Percentiles rank a stretch among this genome's conserved stretches.
These are phyloP conservation scores for Hydractinia symbiolongicarpus DNA, from an alignment of 30 jellyfish, hydroid and myxozoan genomes.

Conservation along the genomic window DNA sequence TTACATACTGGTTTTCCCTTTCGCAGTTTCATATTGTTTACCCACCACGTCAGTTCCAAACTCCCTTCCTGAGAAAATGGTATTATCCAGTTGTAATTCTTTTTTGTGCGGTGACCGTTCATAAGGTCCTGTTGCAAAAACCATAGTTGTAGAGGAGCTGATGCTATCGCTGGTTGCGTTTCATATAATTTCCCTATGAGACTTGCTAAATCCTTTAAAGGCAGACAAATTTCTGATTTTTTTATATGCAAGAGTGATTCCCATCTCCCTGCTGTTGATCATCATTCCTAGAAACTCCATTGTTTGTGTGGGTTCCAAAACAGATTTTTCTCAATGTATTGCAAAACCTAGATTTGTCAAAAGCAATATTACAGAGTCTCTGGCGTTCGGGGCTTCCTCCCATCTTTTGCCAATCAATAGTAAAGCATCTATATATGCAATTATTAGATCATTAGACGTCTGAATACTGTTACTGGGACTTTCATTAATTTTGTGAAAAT, in stretches of 20 bases:
- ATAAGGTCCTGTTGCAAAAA: neutral
- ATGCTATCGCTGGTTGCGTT: constrained; percentile 34
- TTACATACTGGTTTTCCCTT: no score
- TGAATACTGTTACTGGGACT: constrained; percentile 13
- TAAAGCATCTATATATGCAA: neutral
- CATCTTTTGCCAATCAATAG: neutral
- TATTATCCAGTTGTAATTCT: no score
- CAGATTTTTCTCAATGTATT: neutral
- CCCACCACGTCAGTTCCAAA: no score
- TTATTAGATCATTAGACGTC: constrained; percentile 7
- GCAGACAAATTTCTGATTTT: no score
- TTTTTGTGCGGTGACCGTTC: no score
- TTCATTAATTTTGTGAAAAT: constrained; percentile 23
- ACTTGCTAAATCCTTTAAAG: no score
- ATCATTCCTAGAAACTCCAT: constrained; percentile 1
- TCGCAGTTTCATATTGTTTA: no score
- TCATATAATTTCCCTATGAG: constrained; percentile 8
- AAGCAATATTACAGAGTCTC: neutral
- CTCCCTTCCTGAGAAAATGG: no score
- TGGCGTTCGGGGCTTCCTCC: no score
- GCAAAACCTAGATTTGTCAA: no score
- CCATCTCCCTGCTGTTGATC: neutral
- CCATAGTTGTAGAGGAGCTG: constrained; percentile 24
- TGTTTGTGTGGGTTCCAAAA: neutral
- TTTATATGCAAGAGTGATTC: neutral